These are phyloP conservation scores for Coenobita brevimanus DNA, from an alignment of 1,140 invertebrate species.

Conservation along the genomic window DNA sequence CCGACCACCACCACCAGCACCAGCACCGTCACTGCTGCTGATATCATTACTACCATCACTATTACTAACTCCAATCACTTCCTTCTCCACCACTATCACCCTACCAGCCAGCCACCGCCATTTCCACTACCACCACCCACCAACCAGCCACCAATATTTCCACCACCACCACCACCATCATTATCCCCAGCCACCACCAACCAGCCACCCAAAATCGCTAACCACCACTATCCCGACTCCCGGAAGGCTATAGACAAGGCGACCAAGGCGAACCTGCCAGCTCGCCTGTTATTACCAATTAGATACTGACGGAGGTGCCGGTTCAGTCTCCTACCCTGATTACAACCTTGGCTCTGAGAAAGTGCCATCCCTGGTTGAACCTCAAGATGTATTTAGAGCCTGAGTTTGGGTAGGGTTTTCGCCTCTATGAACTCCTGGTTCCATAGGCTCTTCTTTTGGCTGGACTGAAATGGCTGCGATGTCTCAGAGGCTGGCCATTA, in stretches of 20 bases:
- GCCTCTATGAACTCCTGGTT: background rate
- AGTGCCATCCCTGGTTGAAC: background rate
- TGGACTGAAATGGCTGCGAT: background rate
- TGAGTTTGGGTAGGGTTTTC: background rate
- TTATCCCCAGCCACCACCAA: too few species aligned
- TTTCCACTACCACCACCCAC: too few species aligned
- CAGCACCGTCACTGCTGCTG: too few species aligned
- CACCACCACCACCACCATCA: too few species aligned
- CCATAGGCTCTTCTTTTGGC: background rate
- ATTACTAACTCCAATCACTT: background rate
- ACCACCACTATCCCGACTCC: background rate
- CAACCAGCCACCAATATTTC: too few species aligned
- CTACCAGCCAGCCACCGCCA: too few species aligned
- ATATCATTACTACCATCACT: too few species aligned
- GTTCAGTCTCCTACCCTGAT: background rate
- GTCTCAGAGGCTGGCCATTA: background rate
- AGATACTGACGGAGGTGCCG: constrained; percentile 24
- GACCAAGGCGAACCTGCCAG: background rate
- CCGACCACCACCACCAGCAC: too few species aligned
- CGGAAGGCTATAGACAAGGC: background rate
- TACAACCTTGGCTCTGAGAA: background rate
- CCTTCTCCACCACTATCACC: background rate
- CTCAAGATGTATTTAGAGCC: too few species aligned
- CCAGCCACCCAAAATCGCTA: background rate
- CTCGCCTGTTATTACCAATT: constrained; percentile 19